Base-by-base conservation (phyloP, 2,888 invertebrate genomes). In the Aphrophora alni region DNA sequence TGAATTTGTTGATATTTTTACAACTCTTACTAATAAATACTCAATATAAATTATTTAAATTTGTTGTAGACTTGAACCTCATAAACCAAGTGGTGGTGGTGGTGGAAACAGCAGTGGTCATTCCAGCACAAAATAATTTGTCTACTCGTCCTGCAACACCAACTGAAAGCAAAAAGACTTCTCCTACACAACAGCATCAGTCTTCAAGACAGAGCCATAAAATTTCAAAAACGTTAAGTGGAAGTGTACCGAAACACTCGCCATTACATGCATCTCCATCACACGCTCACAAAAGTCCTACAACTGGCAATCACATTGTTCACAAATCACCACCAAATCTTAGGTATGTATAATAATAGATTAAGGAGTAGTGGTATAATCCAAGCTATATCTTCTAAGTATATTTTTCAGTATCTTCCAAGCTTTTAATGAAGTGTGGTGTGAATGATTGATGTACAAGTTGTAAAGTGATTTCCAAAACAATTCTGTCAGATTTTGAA, bases 181-280 rank as follows among this genome's bases (percentile, higher is more conserved):
- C 84, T 12, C 84, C 84, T 17, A 81, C 81, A 75, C 70, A 77
- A 75, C 33, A 33, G 33, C 78, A 75, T 38, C 77, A 78, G 75
- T 59, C 59, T 59, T 59, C 59, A 59, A 38, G 74, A 17, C 73
- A 73, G 38, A 75, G 72, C 51, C 78, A 51, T 77, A 81, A 82
- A 77, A 72, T 80, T 26, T 72, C 78, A 44, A 78, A 78, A 38
- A 70, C 51, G n/a, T 59, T 81, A 17, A 70, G 77, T 25, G 70
- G 75, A 38, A 75, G 71, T 26, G 26, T 81, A 71, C 81, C 81
- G 24, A 77, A 75, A 26, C 78, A 81, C 70, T 81, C 81, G 27
- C 81, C 81, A 14, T 88, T 91, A 83, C 91, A 91, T 85, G 91
- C 91, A 83, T 92, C 92, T 83, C 92, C 92, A 71, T 88, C 89